Conservation (phyloP, 1,140 invertebrate species). For the Wiebesia pumilae region DNA sequence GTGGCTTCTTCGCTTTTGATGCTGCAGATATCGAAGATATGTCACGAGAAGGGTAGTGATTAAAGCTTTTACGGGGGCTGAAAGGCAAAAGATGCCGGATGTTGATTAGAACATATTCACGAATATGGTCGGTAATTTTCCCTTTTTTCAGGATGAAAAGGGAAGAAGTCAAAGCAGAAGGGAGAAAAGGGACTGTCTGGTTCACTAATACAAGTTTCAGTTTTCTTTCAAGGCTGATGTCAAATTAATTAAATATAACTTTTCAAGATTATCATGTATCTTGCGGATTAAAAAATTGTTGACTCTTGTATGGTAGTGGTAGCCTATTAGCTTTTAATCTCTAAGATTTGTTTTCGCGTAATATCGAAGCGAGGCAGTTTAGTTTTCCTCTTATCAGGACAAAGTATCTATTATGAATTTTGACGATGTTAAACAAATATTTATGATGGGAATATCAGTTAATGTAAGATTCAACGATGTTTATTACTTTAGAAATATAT, state of each 20-base stretch:
- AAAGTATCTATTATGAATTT: not conserved
- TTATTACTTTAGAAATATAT: too few species aligned
- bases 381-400: not conserved
- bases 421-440: not conserved
- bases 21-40: conserved; percentile 21
- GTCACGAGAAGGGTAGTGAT: conserved; percentile 17
- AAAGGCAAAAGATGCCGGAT: not conserved
- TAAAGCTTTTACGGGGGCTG: conserved; percentile 44
- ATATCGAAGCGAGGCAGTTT: not conserved
- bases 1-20: conserved; percentile 39
- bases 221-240: not conserved
- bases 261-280: not conserved
- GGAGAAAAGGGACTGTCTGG: not conserved
- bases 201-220: conserved; percentile 26
- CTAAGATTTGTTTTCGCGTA: too few species aligned
- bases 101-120: not conserved
- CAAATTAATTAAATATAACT: not conserved
- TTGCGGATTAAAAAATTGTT: not conserved
- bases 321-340: too few species aligned
- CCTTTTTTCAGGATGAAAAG: not conserved
- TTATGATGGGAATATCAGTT: not conserved
- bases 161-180: too few species aligned
- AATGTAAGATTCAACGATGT: too few species aligned
- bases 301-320: too few species aligned
- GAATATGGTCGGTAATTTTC: not conserved